phyloP scores from a whole-genome alignment of 2,888 invertebrate genomes.

The Galeruca laticollis region DNA sequence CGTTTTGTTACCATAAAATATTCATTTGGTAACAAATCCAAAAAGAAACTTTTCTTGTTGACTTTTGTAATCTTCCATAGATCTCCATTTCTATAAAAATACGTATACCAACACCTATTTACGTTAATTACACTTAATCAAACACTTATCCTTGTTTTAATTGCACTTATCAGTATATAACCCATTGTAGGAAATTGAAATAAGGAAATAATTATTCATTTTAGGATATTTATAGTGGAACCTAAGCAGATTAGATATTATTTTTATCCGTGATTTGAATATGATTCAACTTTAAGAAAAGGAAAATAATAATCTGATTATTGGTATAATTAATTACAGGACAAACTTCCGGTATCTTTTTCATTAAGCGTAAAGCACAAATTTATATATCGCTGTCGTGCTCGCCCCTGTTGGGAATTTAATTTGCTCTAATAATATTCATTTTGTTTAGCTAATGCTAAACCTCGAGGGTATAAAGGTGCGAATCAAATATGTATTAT shows the following conservation, averaged over 20 bases:
- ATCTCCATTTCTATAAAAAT: no score
- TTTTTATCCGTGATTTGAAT: neutral
- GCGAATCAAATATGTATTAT: no score
- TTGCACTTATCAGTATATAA: neutral
- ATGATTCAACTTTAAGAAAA: neutral
- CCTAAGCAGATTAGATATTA: neutral
- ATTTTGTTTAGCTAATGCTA: no score
- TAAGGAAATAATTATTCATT: neutral
- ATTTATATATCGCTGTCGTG: no score
- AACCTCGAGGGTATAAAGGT: no score
- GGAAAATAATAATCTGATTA: neutral
- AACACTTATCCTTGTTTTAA: neutral
- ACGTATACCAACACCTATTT: neutral
- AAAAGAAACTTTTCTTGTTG: no score
- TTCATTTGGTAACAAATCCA: no score
- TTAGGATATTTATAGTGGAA: neutral
- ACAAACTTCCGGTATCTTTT: constrained; percentile 1
- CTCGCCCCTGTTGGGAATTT: no score
- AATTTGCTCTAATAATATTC: no score
- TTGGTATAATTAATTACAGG: neutral
- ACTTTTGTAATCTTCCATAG: no score
- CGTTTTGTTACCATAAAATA: no score
- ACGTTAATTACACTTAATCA: neutral
- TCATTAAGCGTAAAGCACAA: no score
- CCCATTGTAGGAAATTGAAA: neutral